Base-by-base conservation (phyloP, 92 coral and sea anemone species). In the Epizoanthus ramosus region DNA sequence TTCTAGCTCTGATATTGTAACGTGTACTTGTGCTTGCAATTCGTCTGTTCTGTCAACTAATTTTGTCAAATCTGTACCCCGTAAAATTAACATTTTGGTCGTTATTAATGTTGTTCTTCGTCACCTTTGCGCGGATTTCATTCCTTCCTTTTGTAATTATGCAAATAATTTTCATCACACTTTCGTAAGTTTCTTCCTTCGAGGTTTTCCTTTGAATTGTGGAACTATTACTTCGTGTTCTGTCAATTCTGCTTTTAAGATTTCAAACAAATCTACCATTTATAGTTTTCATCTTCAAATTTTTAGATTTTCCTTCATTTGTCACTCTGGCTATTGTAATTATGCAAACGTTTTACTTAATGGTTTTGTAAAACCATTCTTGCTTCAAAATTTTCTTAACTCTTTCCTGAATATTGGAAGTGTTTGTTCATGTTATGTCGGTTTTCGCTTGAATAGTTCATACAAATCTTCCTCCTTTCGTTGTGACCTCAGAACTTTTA, bases 11-110 rank as follows among this genome's bases (percentile, higher is more conserved):
- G 83, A 23, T 61, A 28, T 79, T 79, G 68, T 50, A 50, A 76
- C 64, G 14, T 50, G 81, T 79, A 69, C 83, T 61, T 16, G 83
- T 79, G 83, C 83, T 61, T 16, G 83, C n/a, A 23, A 57, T 17
- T 61, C 69, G 23, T 24, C 43, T 79, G 69, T 56, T 56, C 68
- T 56, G n/a, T 59, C 83, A 61, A 15, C 83, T 9, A 79, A 79
- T 79, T 79, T 28, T 56, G 83, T 58, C 72, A 67, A 67, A 4
- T 67, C 47, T 67, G 18, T 2, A 67, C 72, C 47, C 19, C 43
- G 43, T 39, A 39, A 39, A 39, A 39, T 39, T 35, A 68, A 35
- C 73, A 35, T 52, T 72, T 16, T 47, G 8, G 57, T 47, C 23
- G 77, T 24, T 47, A 72, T 12, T n/a, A 47, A 52, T 19, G 18